Base-by-base conservation (phyloP, 1,140 invertebrate species). In the Drosophila ohnishii region DNA sequence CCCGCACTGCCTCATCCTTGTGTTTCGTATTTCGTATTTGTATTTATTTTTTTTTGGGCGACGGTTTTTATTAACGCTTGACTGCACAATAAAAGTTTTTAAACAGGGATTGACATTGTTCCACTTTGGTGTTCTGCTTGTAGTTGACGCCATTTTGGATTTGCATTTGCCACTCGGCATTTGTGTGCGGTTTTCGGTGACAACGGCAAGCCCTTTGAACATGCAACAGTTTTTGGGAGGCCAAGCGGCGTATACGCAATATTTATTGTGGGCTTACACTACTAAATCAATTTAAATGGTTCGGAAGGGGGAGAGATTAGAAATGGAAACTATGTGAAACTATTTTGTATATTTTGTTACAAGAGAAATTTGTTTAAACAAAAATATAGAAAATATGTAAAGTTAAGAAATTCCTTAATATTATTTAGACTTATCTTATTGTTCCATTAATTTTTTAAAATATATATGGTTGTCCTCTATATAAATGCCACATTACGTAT, bases 1-100 rank as follows among this genome's bases (percentile, higher is more conserved):
- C 28, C 35, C 35, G 14, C 19, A 14, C 45, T 45, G n/a, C 25
- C 34, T 67, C 35, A 37, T 34, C 44, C 65, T 57, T 40, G 47
- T 73, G n/a, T 47, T 22, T 25, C 56, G 59, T 63, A 75, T 73
- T 71, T 37, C 56, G 59, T 63, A 75, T 73, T 71, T 37, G 40
- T 84, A 73, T 81, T 81, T 88, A 88, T 86, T 88, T 83, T 74
- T 19, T 19, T 19, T 28, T 25, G 64, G 62, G 64, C 13, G 51
- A 62, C 63, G 65, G 76, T 87, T 87, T 87, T 79, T 83, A 60
- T 87, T 87, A 72, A 75, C 75, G 72, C 84, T 72, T 58, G 75
- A 79, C 51, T 83, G 79, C 64, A 79, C 84, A 79, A 83, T 86
- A 83, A 87, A 86, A 83, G 80, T 86, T 86, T 86, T 72, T 59